Conservation (phyloP, 1,140 invertebrate species). For the Brachionus calyciflorus region DNA sequence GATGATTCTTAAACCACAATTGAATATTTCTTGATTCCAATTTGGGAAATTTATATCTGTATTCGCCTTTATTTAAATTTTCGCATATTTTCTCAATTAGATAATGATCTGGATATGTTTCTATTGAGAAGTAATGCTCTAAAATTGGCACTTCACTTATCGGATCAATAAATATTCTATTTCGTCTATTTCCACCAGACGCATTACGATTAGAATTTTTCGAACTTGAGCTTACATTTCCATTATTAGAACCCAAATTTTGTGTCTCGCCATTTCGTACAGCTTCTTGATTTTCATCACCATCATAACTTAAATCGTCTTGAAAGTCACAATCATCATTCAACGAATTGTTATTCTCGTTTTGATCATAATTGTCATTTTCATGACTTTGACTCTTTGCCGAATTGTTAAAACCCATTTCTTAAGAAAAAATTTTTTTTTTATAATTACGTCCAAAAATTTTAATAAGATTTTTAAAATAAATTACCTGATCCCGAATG, state of each 20-base stretch:
- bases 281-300: neutral
- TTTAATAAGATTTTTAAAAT: neutral
- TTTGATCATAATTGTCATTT: conserved; percentile 4
- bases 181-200: conserved; percentile 64
- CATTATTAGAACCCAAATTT: conserved; percentile 50
- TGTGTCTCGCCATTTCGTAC: neutral
- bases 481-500: neutral
- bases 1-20: conserved; percentile 83
- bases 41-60: conserved; percentile 89
- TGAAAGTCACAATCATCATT: conserved; percentile 26
- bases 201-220: conserved; percentile 2
- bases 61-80: conserved; percentile 81
- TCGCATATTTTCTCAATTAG: conserved; percentile 89
- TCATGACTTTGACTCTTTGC: neutral
- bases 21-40: conserved; percentile 96
- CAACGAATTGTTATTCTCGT: neutral
- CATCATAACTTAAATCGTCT: conserved; percentile 14
- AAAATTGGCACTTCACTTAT: conserved; percentile 92
- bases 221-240: neutral
- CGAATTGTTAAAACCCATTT: conserved; percentile 6
- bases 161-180: conserved; percentile 97
- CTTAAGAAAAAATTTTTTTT: neutral
- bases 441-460: neutral
- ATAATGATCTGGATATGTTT: conserved; percentile 70
- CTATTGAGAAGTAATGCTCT: conserved; percentile 93